Base-by-base conservation (phyloP, 2,113 vertebrate species). In the Limanda limanda region DNA sequence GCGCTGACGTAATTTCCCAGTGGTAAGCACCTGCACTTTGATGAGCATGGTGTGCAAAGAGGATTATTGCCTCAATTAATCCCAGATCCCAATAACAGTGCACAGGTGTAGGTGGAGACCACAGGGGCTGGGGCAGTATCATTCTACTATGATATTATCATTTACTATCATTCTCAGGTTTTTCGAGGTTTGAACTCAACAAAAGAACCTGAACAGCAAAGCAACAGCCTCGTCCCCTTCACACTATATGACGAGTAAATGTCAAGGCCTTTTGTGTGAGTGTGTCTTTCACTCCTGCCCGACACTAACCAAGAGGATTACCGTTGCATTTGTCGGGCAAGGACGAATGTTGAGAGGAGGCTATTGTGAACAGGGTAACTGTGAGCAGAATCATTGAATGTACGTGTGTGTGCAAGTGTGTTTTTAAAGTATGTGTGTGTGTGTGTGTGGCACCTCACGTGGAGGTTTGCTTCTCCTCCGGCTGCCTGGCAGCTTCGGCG, bases 11-110 rank as follows among this genome's bases (percentile, higher is more conserved):
- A 27, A 77, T 82, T 64, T 77, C 67, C 62, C 17, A 0, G 42
- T 23, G 25, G 68, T 67, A 70, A 82, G 73, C 73, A 82, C 63
- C 40, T 64, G 71, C 68, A 71, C 69, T 81, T 68, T 52, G 61
- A 65, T 59, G 24, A 65, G 13, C 31, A 40, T 14, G 24, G 21
- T 15, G 17, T 5, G 24, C 23, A 51, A 11, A 68, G 27, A 15
- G 60, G 40, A 12, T 12, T 11, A 13, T 47, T 35, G 21, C 23
- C 18, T 78, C 37, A 48, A 70, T 76, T 25, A 72, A 58, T 15
- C 27, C 54, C 57, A 64, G 67, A 76, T 80, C 64, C 61, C 67
- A 81, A 58, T 55, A 78, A 67, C 48, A 40, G 15, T 62, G 59
- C 10, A 12, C 35, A 10, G 57, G 57, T 31, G 12, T 59, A 18